A percentile compares a stretch with the other conserved stretches of the same genome.
phyloP scores from a whole-genome alignment of 2,113 vertebrate genomes.

The Periophthalmus modestus region DNA sequence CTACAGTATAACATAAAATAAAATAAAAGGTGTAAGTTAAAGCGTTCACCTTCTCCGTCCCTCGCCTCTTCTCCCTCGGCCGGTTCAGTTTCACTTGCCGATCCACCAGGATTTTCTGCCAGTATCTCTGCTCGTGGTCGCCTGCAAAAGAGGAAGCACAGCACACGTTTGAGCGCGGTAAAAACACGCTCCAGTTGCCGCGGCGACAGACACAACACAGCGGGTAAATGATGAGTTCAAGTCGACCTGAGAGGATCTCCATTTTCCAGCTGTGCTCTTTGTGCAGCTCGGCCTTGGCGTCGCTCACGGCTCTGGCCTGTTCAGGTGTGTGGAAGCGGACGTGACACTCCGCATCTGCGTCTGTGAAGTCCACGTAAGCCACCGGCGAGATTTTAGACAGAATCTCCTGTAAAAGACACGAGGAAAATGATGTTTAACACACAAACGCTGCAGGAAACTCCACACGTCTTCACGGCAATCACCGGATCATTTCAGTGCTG shows the following conservation, averaged over 20 bases:
- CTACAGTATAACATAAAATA: background rate
- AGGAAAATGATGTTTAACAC: background rate
- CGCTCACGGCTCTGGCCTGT: constrained; percentile 79
- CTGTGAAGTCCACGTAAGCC: constrained; percentile 89
- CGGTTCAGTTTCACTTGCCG: constrained; percentile 96
- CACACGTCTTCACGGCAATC: too few relatives aligned
- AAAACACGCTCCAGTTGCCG: background rate
- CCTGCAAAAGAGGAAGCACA: constrained; percentile 70
- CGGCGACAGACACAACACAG: background rate
- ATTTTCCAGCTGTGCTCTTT: constrained; percentile 88
- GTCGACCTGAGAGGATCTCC: constrained; percentile 87
- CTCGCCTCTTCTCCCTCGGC: constrained; percentile 92
- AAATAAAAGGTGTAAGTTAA: background rate
- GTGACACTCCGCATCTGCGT: constrained; percentile 91
- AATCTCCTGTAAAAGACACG: constrained; percentile 74
- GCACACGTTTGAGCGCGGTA: background rate
- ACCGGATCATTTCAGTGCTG: too few relatives aligned
- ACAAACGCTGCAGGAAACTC: too few relatives aligned
- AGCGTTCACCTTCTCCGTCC: constrained; percentile 89
- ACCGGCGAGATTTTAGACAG: constrained; percentile 83
- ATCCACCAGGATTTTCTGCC: constrained; percentile 99
- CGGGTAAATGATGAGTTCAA: background rate
- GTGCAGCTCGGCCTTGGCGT: constrained; percentile 75
- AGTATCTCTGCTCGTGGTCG: constrained; percentile 93
- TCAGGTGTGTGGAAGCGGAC: constrained; percentile 85